Evolutionary conservation across 2,113 vertebrate species (phyloP).

Genomic region (Cebidichthys violaceus): DNA sequence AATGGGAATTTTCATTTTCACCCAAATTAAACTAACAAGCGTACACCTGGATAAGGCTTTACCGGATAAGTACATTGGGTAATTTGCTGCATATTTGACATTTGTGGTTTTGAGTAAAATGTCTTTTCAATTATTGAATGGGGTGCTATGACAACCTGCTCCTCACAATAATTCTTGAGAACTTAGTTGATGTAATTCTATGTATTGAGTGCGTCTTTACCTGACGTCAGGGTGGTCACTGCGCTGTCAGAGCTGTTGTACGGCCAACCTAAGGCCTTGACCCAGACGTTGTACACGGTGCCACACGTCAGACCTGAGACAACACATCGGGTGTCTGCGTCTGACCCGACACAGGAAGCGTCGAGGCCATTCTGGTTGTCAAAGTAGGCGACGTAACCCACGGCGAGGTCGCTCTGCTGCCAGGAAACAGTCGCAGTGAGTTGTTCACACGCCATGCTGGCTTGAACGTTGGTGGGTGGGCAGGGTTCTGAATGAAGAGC

Average conservation of each 20-base stretch:
- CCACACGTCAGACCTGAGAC: conserved; percentile 74
- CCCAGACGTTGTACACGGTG: conserved; percentile 64
- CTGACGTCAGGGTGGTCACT: conserved; percentile 63
- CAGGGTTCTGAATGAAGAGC: conserved; percentile 74
- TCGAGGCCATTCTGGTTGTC: conserved; percentile 40
- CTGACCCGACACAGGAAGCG: conserved; percentile 49
- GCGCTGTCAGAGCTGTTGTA: conserved; percentile 77
- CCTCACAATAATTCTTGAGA: neutral
- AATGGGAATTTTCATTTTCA: neutral
- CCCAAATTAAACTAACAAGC: too few species aligned
- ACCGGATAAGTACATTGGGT: too few species aligned
- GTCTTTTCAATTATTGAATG: neutral
- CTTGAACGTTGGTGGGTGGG: conserved; percentile 67
- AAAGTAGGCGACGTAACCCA: conserved; percentile 72
- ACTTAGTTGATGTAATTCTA: neutral
- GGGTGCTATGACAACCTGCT: neutral
- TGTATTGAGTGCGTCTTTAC: conserved; percentile 41
- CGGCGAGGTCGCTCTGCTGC: conserved; percentile 66
- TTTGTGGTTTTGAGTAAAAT: neutral
- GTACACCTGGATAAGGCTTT: too few species aligned
- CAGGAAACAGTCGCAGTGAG: conserved; percentile 69
- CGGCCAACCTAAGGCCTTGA: conserved; percentile 65
- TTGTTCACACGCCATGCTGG: conserved; percentile 58
- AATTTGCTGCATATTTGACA: neutral
- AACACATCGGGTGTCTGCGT: conserved; percentile 51